Percentiles rank a stretch among this genome's conserved stretches.
Conservation (phyloP, 2,797 vertebrate genomes). For the Melopsittacus undulatus region DNA sequence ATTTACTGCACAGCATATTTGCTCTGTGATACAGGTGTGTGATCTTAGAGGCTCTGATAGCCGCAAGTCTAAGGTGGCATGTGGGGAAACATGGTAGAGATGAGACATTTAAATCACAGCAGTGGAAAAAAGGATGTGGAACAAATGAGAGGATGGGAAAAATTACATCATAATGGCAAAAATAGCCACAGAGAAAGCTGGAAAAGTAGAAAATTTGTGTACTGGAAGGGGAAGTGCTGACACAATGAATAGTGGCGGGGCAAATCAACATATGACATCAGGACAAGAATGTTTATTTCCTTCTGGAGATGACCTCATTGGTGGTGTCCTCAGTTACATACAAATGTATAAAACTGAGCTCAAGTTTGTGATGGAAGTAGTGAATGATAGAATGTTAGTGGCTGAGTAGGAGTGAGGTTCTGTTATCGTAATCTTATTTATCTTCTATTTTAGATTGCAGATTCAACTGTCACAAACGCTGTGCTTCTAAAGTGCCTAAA, state of each 20-base stretch:
- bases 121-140: constrained; percentile 24
- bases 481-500: constrained; percentile 95
- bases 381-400: not conserved
- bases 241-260: not conserved
- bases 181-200: not conserved
- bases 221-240: constrained; percentile 24
- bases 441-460: constrained; percentile 85
- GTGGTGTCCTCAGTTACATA: not conserved
- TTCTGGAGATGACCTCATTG: not conserved
- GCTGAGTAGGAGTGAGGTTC: not conserved
- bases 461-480: constrained; percentile 98
- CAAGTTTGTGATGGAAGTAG: not conserved
- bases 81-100: not conserved
- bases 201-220: not conserved
- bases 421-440: not conserved
- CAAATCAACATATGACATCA: not conserved
- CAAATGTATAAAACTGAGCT: not conserved
- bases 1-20: not conserved
- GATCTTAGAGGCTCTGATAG: not conserved
- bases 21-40: not conserved
- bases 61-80: not conserved
- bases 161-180: constrained; percentile 24
- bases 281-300: not conserved
- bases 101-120: not conserved
- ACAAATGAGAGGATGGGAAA: constrained; percentile 4